Evolutionary conservation across 30 jellyfish, hydroid and myxozoan species (phyloP).

Genomic region (Aurelia sp.): DNA sequence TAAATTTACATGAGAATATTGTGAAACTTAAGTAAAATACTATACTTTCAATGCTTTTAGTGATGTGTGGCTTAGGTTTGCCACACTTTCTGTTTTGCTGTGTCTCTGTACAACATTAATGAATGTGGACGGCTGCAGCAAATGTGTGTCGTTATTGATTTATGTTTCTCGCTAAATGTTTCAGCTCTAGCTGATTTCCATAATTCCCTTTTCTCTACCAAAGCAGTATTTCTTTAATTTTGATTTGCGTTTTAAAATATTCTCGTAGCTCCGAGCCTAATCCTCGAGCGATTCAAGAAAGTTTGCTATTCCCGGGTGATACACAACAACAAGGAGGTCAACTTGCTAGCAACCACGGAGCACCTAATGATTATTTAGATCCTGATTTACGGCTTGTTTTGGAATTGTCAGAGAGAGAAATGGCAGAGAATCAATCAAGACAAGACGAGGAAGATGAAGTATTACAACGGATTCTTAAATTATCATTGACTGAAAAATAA

Average conservation of each 20-base stretch:
- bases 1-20: no score
- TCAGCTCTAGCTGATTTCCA: no score
- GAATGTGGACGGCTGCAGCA: no score
- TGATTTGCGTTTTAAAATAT: not conserved
- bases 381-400: constrained; percentile 63
- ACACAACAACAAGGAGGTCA: constrained; percentile 10
- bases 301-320: constrained; percentile 65
- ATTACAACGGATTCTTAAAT: constrained; percentile 71
- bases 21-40: no score
- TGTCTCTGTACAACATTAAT: no score
- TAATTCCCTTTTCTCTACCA: not conserved
- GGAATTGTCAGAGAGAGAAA: constrained; percentile 68
- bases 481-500: constrained; percentile 83
- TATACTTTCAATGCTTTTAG: no score
- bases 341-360: not conserved
- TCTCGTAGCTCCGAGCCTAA: not conserved
- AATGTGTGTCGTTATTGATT: no score
- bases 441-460: constrained; percentile 86
- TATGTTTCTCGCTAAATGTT: no score
- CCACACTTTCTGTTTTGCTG: no score
- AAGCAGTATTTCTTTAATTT: not conserved
- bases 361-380: not conserved
- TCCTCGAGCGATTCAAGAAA: constrained; percentile 87
- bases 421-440: constrained; percentile 27
- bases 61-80: no score